phyloP scores from a whole-genome alignment of 2,888 invertebrate species.

The Coelinius sp. region DNA sequence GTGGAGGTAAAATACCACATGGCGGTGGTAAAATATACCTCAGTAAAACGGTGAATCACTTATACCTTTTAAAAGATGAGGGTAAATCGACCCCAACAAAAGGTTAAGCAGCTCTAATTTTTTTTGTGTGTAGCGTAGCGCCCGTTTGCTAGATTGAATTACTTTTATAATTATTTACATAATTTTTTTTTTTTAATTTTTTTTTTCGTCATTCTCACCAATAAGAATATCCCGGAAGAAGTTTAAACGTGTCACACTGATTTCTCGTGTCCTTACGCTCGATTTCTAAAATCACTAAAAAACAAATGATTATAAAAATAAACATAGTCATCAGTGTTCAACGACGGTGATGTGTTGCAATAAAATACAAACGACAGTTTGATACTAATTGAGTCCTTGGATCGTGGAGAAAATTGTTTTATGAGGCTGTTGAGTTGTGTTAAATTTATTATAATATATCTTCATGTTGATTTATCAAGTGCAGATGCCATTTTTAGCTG shows the following conservation, averaged over 20 bases:
- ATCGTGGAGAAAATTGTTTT: conserved; percentile 50
- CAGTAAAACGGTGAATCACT: no score
- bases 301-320: not conserved
- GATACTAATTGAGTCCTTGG: conserved; percentile 59
- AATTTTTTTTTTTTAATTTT: not conserved
- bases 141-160: no score
- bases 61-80: no score
- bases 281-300: conserved; percentile 64
- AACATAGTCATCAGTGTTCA: conserved; percentile 47
- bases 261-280: conserved; percentile 61
- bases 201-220: not conserved
- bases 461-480: conserved; percentile 5
- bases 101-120: no score
- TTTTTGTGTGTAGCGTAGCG: no score
- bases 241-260: conserved; percentile 6
- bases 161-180: not conserved
- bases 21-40: no score
- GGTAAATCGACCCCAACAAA: no score
- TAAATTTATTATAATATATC: conserved; percentile 28
- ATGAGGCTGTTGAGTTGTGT: conserved; percentile 4
- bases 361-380: conserved; percentile 45
- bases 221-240: conserved; percentile 27
- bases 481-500: conserved; percentile 28
- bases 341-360: conserved; percentile 18
- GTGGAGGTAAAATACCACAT: no score